Percentiles rank a stretch among this genome's conserved stretches.
These are phyloP conservation scores for Mesochorus sp. DNA, from an alignment of 2,888 invertebrate species.

Conservation along the genomic window DNA sequence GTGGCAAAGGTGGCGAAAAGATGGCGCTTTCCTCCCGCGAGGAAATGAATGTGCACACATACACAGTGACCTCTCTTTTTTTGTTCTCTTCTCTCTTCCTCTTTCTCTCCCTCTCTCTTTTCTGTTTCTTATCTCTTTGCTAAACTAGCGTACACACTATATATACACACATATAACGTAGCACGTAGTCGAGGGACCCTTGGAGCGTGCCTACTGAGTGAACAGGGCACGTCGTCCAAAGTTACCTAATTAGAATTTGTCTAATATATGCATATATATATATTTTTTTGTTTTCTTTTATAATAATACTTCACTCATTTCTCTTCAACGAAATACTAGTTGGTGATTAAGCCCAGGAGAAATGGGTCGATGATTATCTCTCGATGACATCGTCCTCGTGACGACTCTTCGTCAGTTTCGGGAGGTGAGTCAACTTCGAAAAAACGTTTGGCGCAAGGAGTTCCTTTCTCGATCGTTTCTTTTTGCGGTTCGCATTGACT, in stretches of 20 bases:
- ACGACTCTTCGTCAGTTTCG: neutral
- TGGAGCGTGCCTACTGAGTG: slow-evolving; percentile 9
- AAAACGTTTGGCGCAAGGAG: neutral
- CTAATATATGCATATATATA: slow-evolving; percentile 16
- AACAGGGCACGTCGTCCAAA: slow-evolving; percentile 38
- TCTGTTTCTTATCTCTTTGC: slow-evolving; percentile 12
- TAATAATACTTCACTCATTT: neutral
- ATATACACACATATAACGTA: slow-evolving; percentile 47
- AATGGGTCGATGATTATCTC: neutral
- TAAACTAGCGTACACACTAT: slow-evolving; percentile 28
- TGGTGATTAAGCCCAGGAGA: slow-evolving; percentile 41
- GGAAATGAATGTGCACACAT: slow-evolving; percentile 22
- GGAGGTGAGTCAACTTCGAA: neutral
- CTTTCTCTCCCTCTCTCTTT: slow-evolving; percentile 5
- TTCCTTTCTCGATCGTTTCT: neutral
- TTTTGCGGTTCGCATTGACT: neutral
- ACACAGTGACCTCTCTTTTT: neutral
- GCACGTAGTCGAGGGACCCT: slow-evolving; percentile 29
- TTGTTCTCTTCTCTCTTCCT: neutral
- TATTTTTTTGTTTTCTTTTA: neutral
- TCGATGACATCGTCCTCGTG: slow-evolving; percentile 28
- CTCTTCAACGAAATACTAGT: slow-evolving; percentile 52
- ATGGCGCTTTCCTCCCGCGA: neutral
- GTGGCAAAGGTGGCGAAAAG: neutral
- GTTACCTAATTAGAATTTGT: slow-evolving; percentile 55